Evolutionary conservation across 2,113 vertebrate species (phyloP).

Genomic region (Chaetura pelagica): DNA sequence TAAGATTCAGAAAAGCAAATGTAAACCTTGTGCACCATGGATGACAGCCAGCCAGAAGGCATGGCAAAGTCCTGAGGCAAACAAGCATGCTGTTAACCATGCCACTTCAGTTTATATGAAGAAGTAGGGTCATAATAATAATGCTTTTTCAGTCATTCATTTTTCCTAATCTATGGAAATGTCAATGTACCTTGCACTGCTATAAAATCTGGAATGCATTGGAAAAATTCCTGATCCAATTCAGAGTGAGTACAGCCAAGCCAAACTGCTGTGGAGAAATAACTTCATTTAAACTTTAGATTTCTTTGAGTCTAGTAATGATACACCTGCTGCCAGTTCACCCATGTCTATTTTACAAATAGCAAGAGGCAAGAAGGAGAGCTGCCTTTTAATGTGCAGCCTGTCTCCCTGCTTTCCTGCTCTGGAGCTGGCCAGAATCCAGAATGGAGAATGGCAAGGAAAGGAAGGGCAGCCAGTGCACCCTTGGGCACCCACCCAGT

Average conservation of each 20-base stretch:
- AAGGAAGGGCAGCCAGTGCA: too few species aligned
- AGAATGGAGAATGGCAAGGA: accelerated
- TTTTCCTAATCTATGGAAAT: not conserved
- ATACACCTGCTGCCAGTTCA: not conserved
- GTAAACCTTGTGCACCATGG: not conserved
- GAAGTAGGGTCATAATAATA: not conserved
- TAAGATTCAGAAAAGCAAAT: not conserved
- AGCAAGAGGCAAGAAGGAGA: not conserved
- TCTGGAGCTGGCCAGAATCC: not conserved
- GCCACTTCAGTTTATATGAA: not conserved
- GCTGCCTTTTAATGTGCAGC: not conserved
- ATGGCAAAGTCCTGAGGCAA: not conserved
- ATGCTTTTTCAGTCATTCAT: not conserved
- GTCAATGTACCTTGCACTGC: not conserved
- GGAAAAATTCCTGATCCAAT: not conserved
- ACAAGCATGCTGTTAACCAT: not conserved
- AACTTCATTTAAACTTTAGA: not conserved
- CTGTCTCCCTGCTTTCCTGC: not conserved
- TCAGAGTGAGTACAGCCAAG: not conserved
- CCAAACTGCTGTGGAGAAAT: not conserved
- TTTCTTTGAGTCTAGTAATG: not conserved
- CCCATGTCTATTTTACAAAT: not conserved
- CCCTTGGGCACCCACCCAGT: too few species aligned
- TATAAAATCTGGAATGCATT: not conserved
- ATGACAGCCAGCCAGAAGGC: not conserved